Evolutionary conservation across 1,140 invertebrate genomes (phyloP).

Genomic region (Achroia grisella): DNA sequence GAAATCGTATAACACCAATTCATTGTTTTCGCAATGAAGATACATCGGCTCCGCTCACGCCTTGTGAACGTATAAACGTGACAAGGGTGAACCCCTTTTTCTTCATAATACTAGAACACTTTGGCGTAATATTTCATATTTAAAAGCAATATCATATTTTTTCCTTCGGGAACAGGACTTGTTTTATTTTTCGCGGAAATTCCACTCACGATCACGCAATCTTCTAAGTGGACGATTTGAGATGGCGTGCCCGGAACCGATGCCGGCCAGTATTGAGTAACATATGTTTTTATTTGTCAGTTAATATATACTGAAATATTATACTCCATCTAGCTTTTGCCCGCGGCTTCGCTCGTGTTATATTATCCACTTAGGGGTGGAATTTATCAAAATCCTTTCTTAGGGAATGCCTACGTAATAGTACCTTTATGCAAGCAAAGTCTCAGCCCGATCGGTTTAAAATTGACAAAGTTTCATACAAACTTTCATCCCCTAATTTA

Average conservation of each 20-base stretch:
- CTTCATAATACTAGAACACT: conserved; percentile 53
- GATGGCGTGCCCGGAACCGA: background rate
- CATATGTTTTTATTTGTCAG: background rate
- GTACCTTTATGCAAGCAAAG: too few relatives aligned
- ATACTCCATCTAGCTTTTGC: too few relatives aligned
- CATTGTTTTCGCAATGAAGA: conserved; percentile 45
- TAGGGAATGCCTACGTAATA: too few relatives aligned
- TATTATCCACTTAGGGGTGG: too few relatives aligned
- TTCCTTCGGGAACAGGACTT: background rate
- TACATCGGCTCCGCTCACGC: conserved; percentile 20
- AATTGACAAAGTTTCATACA: too few relatives aligned
- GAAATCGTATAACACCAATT: conserved; percentile 45
- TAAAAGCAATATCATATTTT: conserved; percentile 6
- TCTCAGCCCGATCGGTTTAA: too few relatives aligned
- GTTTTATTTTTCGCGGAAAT: conserved; percentile 21
- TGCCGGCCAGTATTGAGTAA: background rate
- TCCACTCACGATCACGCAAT: conserved; percentile 19
- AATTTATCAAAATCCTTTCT: too few relatives aligned
- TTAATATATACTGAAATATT: too few relatives aligned
- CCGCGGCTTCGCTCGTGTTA: too few relatives aligned
- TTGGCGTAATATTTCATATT: conserved; percentile 49
- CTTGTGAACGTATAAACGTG: conserved; percentile 21
- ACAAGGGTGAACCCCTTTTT: conserved; percentile 54
- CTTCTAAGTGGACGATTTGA: background rate
- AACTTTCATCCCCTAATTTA: too few relatives aligned